Conservation (phyloP, 2,797 vertebrate genomes). For the Aphelocoma californica region DNA sequence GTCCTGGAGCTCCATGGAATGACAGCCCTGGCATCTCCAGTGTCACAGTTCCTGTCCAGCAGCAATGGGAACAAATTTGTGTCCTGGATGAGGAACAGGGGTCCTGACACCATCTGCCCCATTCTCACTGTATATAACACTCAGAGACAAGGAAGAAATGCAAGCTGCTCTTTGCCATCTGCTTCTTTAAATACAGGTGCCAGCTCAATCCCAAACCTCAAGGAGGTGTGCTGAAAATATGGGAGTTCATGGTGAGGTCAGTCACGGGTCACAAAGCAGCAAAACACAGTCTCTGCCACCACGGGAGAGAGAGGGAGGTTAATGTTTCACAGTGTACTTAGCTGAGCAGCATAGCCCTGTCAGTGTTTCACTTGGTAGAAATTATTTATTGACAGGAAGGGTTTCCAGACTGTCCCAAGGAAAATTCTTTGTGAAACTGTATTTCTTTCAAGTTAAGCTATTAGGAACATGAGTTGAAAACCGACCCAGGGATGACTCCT, state of each 20-base stretch:
- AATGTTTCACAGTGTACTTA: conserved; percentile 1
- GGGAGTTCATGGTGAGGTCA: neutral
- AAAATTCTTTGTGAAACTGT: conserved; percentile 17
- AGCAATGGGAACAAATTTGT: neutral
- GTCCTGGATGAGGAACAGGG: neutral
- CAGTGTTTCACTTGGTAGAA: conserved; percentile 37
- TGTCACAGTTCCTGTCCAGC: neutral
- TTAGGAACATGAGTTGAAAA: neutral
- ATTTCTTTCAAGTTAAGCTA: neutral
- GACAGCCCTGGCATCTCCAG: neutral
- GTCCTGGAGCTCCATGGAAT: neutral
- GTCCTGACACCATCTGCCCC: neutral
- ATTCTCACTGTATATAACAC: neutral
- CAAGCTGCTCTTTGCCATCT: neutral
- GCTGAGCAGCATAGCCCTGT: neutral
- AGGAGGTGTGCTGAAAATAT: conserved; percentile 4
- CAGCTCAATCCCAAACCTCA: neutral
- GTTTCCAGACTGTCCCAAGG: neutral
- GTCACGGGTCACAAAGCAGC: conserved; percentile 6
- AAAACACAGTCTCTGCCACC: neutral
- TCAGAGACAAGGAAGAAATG: neutral
- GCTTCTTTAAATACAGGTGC: neutral
- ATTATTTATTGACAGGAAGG: conserved; percentile 37
- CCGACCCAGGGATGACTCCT: neutral
- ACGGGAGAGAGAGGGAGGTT: neutral